A percentile compares a stretch with the other conserved stretches of the same genome.
Conservation (phyloP, 2,113 vertebrate genomes). For the Tetrao urogallus region DNA sequence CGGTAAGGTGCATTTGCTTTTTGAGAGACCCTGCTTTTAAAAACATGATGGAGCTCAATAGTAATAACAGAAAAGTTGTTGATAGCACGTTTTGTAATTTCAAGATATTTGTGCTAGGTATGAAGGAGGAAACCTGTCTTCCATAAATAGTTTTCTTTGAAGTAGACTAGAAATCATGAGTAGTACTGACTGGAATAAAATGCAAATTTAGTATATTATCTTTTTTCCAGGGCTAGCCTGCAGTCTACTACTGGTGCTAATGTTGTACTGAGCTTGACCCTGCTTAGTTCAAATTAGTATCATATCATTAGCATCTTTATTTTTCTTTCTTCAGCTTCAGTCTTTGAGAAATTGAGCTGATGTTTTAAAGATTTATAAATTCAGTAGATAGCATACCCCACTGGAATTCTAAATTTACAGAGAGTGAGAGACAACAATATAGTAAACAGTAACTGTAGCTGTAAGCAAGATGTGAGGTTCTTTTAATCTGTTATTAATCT, state of each 20-base stretch:
- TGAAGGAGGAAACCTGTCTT: background rate
- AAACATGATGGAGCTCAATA: background rate
- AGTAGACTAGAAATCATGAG: background rate
- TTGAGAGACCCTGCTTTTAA: background rate
- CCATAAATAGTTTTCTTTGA: background rate
- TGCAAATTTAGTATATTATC: background rate
- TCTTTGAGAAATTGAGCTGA: background rate
- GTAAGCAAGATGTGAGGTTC: background rate
- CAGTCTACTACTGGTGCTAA: background rate
- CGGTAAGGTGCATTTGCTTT: constrained; percentile 80
- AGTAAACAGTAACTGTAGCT: background rate
- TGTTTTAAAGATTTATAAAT: background rate
- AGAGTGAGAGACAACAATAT: background rate
- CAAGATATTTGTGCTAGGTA: background rate
- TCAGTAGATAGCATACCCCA: background rate
- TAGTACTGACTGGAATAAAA: background rate
- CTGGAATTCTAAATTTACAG: background rate
- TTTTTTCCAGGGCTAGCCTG: background rate
- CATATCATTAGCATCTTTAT: background rate
- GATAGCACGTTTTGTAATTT: background rate
- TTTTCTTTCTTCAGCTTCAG: background rate
- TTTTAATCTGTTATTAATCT: background rate
- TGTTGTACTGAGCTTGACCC: background rate
- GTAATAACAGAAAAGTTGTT: background rate
- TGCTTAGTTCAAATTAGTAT: background rate